Conservation (phyloP, 2,113 vertebrate genomes). For the Neolamprologus tretocephalus region DNA sequence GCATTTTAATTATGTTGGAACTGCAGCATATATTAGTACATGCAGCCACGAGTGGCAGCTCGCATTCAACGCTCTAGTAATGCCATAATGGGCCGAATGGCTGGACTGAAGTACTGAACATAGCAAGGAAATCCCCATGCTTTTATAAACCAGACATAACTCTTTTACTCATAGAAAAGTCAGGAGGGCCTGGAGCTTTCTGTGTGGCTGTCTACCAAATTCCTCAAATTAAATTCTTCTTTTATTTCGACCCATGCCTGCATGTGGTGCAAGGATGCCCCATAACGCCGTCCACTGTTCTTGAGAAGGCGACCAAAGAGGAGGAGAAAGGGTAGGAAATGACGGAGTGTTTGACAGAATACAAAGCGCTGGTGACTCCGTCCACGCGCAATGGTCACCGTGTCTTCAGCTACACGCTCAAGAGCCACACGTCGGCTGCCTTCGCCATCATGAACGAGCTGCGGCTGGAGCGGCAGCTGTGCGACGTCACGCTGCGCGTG, state of each 20-base stretch:
- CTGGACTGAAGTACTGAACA: constrained; percentile 29
- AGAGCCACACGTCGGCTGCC: constrained; percentile 86
- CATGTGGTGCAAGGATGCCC: constrained; percentile 58
- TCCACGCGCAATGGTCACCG: constrained; percentile 83
- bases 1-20: constrained; percentile 10
- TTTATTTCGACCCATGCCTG: constrained; percentile 7
- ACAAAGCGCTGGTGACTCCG: constrained; percentile 88
- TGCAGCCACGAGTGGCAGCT: neutral
- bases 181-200: neutral
- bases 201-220: neutral
- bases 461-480: constrained; percentile 81
- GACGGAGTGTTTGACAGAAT: constrained; percentile 77
- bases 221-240: neutral
- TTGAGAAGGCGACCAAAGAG: constrained; percentile 31
- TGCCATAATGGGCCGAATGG: constrained; percentile 2
- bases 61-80: neutral
- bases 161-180: neutral
- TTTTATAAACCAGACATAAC: neutral
- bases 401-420: constrained; percentile 85
- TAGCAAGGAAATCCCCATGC: neutral
- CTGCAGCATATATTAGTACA: neutral
- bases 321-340: constrained; percentile 52
- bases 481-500: constrained; percentile 87
- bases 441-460: constrained; percentile 92
- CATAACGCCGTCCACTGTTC: constrained; percentile 3